Evolutionary conservation across 2,797 vertebrate species (phyloP).

Genomic region (Pteronotus mesoamericanus): DNA sequence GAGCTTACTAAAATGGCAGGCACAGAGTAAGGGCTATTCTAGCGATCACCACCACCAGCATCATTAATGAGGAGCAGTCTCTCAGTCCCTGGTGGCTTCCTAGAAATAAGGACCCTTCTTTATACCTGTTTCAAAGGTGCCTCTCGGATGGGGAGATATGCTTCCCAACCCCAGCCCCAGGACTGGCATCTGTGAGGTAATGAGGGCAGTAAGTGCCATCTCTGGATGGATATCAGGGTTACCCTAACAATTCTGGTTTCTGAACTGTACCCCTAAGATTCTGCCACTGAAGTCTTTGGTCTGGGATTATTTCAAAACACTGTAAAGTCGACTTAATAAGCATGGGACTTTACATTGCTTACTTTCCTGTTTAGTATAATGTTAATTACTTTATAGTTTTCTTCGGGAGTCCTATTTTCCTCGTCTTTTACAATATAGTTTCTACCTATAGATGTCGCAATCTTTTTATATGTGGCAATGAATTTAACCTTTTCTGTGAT

Average conservation of each 20-base stretch:
- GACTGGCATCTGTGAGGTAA: background rate
- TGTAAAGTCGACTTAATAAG: background rate
- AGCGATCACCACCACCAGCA: background rate
- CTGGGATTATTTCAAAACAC: background rate
- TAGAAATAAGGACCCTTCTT: background rate
- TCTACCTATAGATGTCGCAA: background rate
- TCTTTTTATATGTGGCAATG: background rate
- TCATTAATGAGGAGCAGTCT: background rate
- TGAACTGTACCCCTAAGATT: background rate
- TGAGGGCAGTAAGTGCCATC: background rate
- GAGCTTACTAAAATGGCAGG: background rate
- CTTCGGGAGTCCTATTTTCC: background rate
- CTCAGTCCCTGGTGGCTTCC: background rate
- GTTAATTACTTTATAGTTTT: background rate
- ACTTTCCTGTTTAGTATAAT: background rate
- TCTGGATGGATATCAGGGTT: background rate
- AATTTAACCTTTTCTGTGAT: constrained; percentile 47
- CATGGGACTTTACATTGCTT: background rate
- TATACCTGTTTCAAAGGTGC: background rate
- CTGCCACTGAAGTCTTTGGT: background rate
- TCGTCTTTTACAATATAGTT: background rate
- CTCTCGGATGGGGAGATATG: background rate
- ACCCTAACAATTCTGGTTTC: background rate
- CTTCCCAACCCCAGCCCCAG: background rate
- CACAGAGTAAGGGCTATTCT: background rate